A percentile compares a stretch with the other conserved stretches of the same genome.
Evolutionary conservation across 1,140 invertebrate genomes (phyloP).

Genomic region (Cotesia vestalis): DNA sequence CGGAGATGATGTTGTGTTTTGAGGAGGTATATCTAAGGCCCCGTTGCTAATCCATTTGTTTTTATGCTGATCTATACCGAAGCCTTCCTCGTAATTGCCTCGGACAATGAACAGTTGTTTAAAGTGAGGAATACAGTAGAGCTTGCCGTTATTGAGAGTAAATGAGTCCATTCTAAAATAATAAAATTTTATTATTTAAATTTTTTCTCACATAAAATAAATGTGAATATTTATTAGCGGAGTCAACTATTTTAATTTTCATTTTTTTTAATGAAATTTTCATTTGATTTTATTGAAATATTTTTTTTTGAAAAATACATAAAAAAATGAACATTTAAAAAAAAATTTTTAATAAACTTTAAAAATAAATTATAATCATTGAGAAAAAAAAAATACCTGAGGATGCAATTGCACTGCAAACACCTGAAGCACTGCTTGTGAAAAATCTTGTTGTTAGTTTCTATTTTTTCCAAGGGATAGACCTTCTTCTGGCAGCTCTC

Average conservation of each 20-base stretch:
- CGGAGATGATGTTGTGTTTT: conserved; percentile 55
- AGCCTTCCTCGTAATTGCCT: conserved; percentile 86
- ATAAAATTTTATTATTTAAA: conserved; percentile 29
- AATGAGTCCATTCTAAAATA: conserved; percentile 78
- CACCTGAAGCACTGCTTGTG: conserved; percentile 85
- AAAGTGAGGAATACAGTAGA: conserved; percentile 83
- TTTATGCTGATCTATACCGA: conserved; percentile 73
- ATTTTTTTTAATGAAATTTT: too few relatives aligned
- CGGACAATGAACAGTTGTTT: conserved; percentile 85
- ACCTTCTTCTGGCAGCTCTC: conserved; percentile 78
- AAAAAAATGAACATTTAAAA: too few relatives aligned
- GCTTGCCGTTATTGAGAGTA: conserved; percentile 77
- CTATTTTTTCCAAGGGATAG: conserved; percentile 83
- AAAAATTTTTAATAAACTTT: neutral
- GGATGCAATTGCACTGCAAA: conserved; percentile 77
- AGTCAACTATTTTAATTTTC: too few relatives aligned
- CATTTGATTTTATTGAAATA: too few relatives aligned
- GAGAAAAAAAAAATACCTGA: conserved; percentile 70
- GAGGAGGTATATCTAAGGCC: conserved; percentile 46
- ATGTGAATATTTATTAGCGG: too few relatives aligned
- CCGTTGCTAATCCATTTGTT: conserved; percentile 67
- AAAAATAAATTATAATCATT: conserved; percentile 17
- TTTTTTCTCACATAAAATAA: too few relatives aligned
- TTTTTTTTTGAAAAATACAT: too few relatives aligned
- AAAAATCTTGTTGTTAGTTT: conserved; percentile 78